Conservation (phyloP, 37 sponge, comb jelly and placozoan genomes). For the Spongia lamella region DNA sequence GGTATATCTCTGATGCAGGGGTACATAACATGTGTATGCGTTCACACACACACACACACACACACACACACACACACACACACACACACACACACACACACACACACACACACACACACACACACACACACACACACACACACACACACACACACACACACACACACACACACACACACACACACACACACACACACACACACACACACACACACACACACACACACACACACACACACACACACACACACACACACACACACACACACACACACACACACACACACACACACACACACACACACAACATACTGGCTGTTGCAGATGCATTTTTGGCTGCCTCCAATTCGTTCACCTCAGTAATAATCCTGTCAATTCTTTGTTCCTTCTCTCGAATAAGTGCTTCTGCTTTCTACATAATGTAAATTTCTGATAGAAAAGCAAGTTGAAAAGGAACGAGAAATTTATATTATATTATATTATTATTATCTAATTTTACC, state of each 20-base stretch:
- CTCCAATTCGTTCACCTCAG: too few relatives aligned
- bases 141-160: constrained; percentile 2
- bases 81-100: constrained; percentile 9
- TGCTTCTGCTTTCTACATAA: too few relatives aligned
- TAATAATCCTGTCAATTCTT: too few relatives aligned
- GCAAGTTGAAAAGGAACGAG: too few relatives aligned
- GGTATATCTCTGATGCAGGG: too few relatives aligned
- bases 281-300: constrained; percentile 22
- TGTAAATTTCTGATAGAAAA: too few relatives aligned
- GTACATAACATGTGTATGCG: too few relatives aligned
- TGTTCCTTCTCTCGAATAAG: too few relatives aligned
- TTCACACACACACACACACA: neutral
- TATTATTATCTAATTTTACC: too few relatives aligned
- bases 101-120: constrained; percentile 12
- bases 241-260: constrained; percentile 9
- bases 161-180: neutral
- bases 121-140: constrained; percentile 9
- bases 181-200: constrained; percentile 7
- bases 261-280: constrained; percentile 17
- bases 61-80: constrained; percentile 6
- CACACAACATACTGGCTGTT: constrained; percentile 6
- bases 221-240: constrained; percentile 8
- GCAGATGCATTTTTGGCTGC: too few relatives aligned
- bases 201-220: neutral
- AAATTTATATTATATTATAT: too few relatives aligned